Conservation (phyloP, 2,113 vertebrate species). For the Clarias magur region DNA sequence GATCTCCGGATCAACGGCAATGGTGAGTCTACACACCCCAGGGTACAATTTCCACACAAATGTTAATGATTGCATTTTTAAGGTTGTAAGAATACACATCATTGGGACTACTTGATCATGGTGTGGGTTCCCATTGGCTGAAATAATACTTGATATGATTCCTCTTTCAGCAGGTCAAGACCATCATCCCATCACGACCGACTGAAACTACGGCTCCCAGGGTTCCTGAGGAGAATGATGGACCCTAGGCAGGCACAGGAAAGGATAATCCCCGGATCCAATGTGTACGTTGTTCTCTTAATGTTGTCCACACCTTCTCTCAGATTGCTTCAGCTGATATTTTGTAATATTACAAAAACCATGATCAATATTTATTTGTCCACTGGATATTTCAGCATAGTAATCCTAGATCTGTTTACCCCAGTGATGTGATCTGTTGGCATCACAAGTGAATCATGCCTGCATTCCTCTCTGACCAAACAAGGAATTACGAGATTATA, state of each 20-base stretch:
- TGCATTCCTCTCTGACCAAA: not conserved
- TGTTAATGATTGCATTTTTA: not conserved
- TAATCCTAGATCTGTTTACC: not conserved
- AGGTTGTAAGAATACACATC: not conserved
- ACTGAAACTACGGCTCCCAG: constrained; percentile 63
- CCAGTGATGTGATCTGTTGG: not conserved
- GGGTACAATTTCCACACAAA: not conserved
- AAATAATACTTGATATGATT: not conserved
- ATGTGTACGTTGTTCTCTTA: constrained; percentile 65
- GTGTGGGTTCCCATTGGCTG: not conserved
- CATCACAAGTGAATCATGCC: not conserved
- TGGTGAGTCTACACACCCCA: constrained; percentile 55
- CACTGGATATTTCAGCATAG: not conserved
- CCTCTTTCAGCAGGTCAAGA: constrained; percentile 49
- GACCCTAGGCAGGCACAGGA: constrained; percentile 61
- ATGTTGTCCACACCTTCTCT: not conserved
- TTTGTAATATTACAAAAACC: not conserved
- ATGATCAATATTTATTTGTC: not conserved
- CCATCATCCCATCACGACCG: constrained; percentile 46
- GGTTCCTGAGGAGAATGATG: constrained; percentile 66
- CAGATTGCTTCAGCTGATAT: constrained; percentile 3
- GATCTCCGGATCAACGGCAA: constrained; percentile 48
- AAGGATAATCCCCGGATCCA: constrained; percentile 64
- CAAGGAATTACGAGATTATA: not conserved
- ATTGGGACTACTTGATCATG: not conserved